Base-by-base conservation (phyloP, 2,797 vertebrate species). In the Aulostomus chinensis region DNA sequence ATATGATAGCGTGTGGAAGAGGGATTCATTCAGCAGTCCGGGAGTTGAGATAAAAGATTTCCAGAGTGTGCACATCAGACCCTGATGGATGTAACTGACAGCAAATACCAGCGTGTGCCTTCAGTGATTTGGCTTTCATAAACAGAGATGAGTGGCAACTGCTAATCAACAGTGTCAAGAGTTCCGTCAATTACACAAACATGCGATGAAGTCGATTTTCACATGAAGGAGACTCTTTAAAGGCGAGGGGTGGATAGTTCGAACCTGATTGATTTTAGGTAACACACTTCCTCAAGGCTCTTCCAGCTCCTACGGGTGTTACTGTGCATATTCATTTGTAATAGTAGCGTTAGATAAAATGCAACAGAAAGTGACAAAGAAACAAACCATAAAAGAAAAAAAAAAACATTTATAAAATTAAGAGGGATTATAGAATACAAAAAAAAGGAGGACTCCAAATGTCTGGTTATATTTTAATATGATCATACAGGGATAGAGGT, bases 381-480 rank as follows among this genome's bases (percentile, higher is more conserved):
- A 75, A 54, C 4, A 7, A 58, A 54, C 11, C 8, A 61, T 47
- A 34, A 18, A 10, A 22, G 8, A 17, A 31, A 18, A 55, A 63
- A 63, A 50, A 13, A 88, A 89, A n/a, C n/a, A n/a, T n/a, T n/a
- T n/a, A n/a, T n/a, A n/a, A n/a, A 86, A 73, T 90, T 79, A 68
- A 63, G 18, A 56, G 59, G 20, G 91, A 90, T 92, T 92, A 92
- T 91, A 66, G 56, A 66, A 69, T 51, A 76, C 12, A 52, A 70
- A 68, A 62, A 73, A 73, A 83, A 76, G 77, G 86, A 90, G 83
- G 88, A 96, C 91, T 93, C 93, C 87, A 91, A 89, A 93, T 91
- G 86, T 93, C 94, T 91, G 88, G 93, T 96, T 96, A 96, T 91
- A 94, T 90, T 96, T 97, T 96, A 98, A 97, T 96, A 94, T 94